Evolutionary conservation across 2,113 vertebrate genomes (phyloP).

Genomic region (Myrmecophaga tridactyla): DNA sequence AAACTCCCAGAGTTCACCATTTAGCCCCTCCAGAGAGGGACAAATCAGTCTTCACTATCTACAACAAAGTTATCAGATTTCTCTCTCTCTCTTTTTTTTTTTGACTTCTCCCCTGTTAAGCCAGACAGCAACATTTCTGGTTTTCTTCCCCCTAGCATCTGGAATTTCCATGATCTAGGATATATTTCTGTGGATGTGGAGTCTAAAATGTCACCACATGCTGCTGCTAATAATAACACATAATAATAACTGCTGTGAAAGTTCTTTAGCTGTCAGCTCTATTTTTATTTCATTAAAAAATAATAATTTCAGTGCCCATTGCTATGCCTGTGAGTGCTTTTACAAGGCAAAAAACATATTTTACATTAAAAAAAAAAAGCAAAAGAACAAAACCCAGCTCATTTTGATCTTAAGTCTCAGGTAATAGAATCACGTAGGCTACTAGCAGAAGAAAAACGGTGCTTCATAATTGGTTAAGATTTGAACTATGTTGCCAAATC

Average conservation of each 20-base stretch:
- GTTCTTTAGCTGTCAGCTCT: constrained; percentile 67
- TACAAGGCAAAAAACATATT: constrained; percentile 64
- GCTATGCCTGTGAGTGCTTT: constrained; percentile 55
- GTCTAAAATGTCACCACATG: constrained; percentile 74
- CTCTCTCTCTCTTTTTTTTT: background rate
- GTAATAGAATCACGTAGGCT: background rate
- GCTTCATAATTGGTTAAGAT: background rate
- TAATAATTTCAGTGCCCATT: constrained; percentile 67
- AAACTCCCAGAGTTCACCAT: background rate
- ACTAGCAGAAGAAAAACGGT: background rate
- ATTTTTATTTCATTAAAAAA: constrained; percentile 74
- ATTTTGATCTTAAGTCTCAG: background rate
- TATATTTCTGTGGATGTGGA: constrained; percentile 66
- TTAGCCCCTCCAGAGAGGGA: background rate
- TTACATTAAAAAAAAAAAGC: background rate
- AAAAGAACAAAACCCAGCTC: background rate
- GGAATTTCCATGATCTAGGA: constrained; percentile 55
- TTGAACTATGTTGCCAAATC: background rate
- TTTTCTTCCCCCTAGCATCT: constrained; percentile 49
- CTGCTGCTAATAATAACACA: constrained; percentile 72
- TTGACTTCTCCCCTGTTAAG: background rate
- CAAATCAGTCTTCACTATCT: background rate
- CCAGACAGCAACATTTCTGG: background rate
- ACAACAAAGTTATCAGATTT: constrained; percentile 2
- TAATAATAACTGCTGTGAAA: constrained; percentile 74